These are phyloP conservation scores for Pyrocephalus nanus DNA, from an alignment of 2,797 vertebrate genomes.

Conservation along the genomic window DNA sequence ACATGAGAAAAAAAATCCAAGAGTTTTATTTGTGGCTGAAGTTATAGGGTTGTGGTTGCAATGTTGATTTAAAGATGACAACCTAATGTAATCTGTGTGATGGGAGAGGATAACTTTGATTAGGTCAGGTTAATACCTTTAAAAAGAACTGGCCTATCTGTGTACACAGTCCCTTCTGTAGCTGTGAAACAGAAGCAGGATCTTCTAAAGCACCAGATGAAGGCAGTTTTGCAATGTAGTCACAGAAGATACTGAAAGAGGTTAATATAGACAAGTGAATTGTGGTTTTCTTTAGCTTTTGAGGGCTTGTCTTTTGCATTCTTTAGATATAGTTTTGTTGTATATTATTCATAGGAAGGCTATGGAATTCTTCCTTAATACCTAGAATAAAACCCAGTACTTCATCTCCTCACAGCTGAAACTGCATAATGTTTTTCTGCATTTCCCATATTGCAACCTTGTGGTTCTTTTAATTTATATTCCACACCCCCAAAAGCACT, in stretches of 20 bases:
- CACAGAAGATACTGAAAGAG: neutral
- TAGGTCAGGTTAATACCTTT: neutral
- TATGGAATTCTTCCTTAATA: neutral
- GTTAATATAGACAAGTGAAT: neutral
- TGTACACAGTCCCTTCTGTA: neutral
- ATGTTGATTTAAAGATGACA: neutral
- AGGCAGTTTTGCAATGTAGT: neutral
- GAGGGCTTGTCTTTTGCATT: neutral
- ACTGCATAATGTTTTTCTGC: neutral
- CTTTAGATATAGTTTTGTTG: neutral
- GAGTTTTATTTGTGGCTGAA: neutral
- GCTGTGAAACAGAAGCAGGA: neutral
- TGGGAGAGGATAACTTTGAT: neutral
- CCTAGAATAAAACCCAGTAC: neutral
- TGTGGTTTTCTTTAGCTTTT: neutral
- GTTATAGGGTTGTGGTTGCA: neutral
- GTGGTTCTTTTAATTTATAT: constrained; percentile 33
- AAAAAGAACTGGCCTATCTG: neutral
- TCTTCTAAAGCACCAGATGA: neutral
- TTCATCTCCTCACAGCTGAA: neutral
- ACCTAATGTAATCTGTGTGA: neutral
- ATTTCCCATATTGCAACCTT: neutral
- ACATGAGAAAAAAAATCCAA: neutral
- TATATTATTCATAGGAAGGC: neutral
- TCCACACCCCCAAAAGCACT: neutral